Conservation (phyloP, 1,140 invertebrate genomes). For the Orchestia grillus region DNA sequence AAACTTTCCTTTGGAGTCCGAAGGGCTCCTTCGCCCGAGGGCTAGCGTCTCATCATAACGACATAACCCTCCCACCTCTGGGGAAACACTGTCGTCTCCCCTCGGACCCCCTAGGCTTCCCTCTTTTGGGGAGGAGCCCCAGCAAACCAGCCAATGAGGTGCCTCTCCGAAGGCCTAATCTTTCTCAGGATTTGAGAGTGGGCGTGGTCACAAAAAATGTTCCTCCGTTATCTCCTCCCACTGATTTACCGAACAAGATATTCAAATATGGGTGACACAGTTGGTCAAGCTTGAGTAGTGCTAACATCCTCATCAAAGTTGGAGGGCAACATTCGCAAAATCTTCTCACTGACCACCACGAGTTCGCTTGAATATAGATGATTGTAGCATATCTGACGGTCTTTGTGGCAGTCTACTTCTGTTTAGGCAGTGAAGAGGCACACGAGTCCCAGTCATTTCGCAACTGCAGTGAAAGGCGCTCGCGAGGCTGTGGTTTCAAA, state of each 20-base stretch:
- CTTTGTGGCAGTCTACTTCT: background rate
- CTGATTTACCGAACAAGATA: constrained; percentile 26
- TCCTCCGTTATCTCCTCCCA: background rate
- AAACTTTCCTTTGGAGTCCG: background rate
- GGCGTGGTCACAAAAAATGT: constrained; percentile 18
- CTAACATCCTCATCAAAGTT: constrained; percentile 50
- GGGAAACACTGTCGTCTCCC: background rate
- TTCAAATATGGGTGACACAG: constrained; percentile 49
- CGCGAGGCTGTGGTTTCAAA: background rate
- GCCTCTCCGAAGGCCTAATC: background rate
- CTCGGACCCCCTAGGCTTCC: background rate
- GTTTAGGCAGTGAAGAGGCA: background rate
- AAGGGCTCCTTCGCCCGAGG: background rate
- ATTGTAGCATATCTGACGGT: background rate
- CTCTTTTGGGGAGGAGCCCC: background rate
- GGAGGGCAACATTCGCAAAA: constrained; percentile 7
- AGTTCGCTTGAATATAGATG: background rate
- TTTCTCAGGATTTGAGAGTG: constrained; percentile 11
- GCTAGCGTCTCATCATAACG: background rate
- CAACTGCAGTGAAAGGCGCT: constrained; percentile 26
- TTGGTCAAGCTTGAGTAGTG: constrained; percentile 46
- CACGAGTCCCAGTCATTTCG: background rate
- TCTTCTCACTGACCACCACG: constrained; percentile 27
- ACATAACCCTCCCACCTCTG: background rate
- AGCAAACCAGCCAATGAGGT: background rate